Conservation (phyloP, 2,797 vertebrate genomes). For the Halcyon badia region DNA sequence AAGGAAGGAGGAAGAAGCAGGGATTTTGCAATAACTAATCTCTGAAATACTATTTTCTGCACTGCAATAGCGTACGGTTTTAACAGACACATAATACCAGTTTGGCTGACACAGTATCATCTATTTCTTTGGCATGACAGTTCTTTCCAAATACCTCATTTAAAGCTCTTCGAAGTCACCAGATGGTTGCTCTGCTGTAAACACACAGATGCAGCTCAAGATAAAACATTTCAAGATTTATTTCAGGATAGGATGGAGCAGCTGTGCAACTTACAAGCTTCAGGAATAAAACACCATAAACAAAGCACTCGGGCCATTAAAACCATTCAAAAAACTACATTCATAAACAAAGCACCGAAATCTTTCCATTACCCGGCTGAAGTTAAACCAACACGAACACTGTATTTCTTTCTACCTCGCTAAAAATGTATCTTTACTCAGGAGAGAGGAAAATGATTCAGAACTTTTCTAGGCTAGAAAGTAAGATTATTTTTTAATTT, state of each 20-base stretch:
- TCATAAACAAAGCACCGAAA: background rate
- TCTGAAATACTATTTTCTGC: background rate
- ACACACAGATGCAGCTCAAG: background rate
- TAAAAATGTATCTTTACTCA: background rate
- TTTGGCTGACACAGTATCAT: accelerated
- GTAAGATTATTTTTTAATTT: background rate
- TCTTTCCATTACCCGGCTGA: background rate
- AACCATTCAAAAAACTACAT: background rate
- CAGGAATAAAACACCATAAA: background rate
- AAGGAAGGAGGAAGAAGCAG: background rate
- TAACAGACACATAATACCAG: background rate
- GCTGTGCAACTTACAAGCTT: background rate
- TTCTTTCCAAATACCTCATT: background rate
- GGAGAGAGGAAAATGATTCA: background rate
- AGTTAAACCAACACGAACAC: background rate
- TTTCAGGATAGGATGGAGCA: background rate
- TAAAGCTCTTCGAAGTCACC: background rate
- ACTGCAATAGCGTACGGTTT: background rate
- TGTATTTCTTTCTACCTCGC: background rate
- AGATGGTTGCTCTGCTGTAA: background rate
- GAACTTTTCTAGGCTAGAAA: background rate
- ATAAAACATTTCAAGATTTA: background rate
- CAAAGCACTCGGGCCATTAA: background rate
- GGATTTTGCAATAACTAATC: background rate
- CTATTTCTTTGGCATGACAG: background rate